phyloP scores from a whole-genome alignment of 2,113 vertebrate species.

The Lagenorhynchus albirostris region DNA sequence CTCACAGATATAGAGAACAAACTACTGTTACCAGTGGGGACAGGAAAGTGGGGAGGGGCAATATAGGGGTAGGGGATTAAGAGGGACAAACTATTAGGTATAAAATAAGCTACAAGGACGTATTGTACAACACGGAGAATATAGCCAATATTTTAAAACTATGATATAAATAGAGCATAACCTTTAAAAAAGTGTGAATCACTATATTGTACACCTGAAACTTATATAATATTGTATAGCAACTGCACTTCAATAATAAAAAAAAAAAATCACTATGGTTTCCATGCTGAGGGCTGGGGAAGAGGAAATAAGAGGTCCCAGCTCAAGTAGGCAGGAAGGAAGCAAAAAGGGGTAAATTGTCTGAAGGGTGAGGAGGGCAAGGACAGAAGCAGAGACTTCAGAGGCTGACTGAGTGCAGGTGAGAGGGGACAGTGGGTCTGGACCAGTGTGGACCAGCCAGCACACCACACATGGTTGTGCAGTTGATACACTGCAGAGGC shows the following conservation, averaged over 20 bases:
- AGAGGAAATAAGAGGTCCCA: neutral
- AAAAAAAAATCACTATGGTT: neutral
- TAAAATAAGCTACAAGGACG: neutral
- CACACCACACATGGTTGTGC: too few species aligned
- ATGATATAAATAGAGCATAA: neutral
- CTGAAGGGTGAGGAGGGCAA: neutral
- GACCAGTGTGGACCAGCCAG: neutral
- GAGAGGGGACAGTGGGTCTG: neutral
- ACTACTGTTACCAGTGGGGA: neutral
- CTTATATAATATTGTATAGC: neutral
- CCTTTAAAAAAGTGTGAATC: neutral
- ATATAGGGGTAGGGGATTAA: neutral
- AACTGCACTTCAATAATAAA: neutral
- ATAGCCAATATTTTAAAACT: neutral
- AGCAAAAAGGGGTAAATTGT: neutral
- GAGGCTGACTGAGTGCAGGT: neutral
- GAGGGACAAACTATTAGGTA: neutral
- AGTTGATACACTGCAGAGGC: too few species aligned
- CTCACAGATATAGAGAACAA: neutral
- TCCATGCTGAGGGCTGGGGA: neutral
- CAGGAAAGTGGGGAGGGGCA: neutral
- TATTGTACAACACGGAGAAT: neutral
- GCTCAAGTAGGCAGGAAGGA: neutral
- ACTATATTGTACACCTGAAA: neutral
- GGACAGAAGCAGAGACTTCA: neutral